Percentiles rank a stretch among this genome's conserved stretches.
Conservation (phyloP, 2,888 invertebrate genomes). For the Eucera pruinosa region DNA sequence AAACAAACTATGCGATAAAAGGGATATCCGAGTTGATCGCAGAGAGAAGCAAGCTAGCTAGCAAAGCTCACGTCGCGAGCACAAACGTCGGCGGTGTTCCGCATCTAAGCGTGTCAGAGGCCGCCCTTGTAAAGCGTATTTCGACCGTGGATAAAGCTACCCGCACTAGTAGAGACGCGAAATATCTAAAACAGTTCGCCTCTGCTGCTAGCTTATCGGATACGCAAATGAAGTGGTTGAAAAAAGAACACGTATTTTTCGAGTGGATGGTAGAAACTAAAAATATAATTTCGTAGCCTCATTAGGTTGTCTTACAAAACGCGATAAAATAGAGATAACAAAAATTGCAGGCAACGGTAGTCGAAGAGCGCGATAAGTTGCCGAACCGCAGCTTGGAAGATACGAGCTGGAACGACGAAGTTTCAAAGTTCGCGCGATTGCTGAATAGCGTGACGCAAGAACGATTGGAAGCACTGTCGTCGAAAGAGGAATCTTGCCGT, state of each 20-base stretch:
- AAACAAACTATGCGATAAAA: conserved; percentile 72
- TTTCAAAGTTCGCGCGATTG: conserved; percentile 67
- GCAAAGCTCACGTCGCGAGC: conserved; percentile 71
- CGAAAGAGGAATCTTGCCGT: neutral
- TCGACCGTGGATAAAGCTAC: conserved; percentile 21
- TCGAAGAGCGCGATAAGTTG: conserved; percentile 65
- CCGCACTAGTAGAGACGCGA: conserved; percentile 39
- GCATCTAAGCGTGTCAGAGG: conserved; percentile 72
- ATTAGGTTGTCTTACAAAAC: neutral
- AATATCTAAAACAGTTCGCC: conserved; percentile 57
- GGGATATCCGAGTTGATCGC: conserved; percentile 68
- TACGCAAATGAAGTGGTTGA: conserved; percentile 69
- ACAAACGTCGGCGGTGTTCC: conserved; percentile 68
- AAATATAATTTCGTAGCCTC: neutral
- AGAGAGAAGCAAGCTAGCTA: conserved; percentile 67
- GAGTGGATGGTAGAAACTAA: conserved; percentile 75
- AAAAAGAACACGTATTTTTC: conserved; percentile 69
- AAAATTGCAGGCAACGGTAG: conserved; percentile 70
- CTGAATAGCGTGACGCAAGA: conserved; percentile 63
- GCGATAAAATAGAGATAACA: neutral
- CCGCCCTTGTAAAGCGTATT: conserved; percentile 67
- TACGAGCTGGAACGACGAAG: conserved; percentile 58
- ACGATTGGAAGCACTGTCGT: conserved; percentile 26
- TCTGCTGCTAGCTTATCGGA: conserved; percentile 64
- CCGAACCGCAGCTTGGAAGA: neutral